phyloP scores from a whole-genome alignment of 2,113 vertebrate genomes.

The Oryzias melastigma region DNA sequence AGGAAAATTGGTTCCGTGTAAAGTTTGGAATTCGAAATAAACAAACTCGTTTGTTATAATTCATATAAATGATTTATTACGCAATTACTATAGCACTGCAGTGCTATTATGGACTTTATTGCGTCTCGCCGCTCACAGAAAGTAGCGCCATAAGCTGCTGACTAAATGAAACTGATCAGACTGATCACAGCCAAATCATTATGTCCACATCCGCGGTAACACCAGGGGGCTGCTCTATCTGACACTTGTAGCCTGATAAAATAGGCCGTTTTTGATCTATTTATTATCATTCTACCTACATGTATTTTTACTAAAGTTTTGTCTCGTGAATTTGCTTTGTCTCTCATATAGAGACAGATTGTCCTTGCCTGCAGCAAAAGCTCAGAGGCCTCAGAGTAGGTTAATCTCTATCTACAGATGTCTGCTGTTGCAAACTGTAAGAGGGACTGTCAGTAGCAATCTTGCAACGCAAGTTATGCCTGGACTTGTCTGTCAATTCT shows the following conservation, averaged over 20 bases:
- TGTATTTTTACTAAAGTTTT: neutral
- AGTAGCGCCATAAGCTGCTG: neutral
- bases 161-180: too few species aligned
- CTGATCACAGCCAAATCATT: too few species aligned
- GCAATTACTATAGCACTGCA: neutral
- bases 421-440: slow-evolving; percentile 22
- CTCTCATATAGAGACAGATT: slow-evolving; percentile 1
- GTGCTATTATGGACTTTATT: neutral
- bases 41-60: too few species aligned
- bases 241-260: too few species aligned
- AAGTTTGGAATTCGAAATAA: too few species aligned
- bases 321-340: neutral
- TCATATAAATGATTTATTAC: neutral
- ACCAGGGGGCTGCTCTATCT: too few species aligned
- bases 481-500: slow-evolving; percentile 22
- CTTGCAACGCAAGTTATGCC: slow-evolving; percentile 33
- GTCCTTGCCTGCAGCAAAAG: slow-evolving; percentile 13
- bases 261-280: neutral
- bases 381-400: slow-evolving; percentile 15
- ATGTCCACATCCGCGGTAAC: too few species aligned
- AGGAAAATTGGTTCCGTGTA: too few species aligned
- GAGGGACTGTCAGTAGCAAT: slow-evolving; percentile 15
- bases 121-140: slow-evolving; percentile 2
- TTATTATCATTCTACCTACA: too few species aligned
- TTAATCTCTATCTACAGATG: slow-evolving; percentile 37